Evolutionary conservation across 2,113 vertebrate genomes (phyloP), one percentile per base, ranked within the genome.

Genomic region (Gopherus evgoodei): DNA sequence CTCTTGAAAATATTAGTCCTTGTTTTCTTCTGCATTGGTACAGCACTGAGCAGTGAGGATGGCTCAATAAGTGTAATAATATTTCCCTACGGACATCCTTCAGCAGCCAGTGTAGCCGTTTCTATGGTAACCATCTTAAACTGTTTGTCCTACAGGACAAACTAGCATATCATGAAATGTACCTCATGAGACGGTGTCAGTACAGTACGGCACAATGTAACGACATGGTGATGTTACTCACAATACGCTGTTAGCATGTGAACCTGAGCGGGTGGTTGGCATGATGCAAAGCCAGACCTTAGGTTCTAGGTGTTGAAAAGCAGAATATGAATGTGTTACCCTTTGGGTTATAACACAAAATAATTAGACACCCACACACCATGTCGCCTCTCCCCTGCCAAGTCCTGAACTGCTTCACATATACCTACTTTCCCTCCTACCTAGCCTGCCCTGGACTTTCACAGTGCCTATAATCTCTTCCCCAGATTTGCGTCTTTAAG

Each of bases 191-290:
- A 5, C 38, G 14, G 5, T 9, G 27, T 19, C 38, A 25, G 31
- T n/a, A n/a, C 1, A 1, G 31, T 49, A 3, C 5, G 38, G 42
- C 9, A 49, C 12, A 54, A 16, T 7, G 12, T 25, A 47, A 25
- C 1, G 49, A 3, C 2, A 0, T 2, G 14, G 42, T n/a, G 38
- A 42, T 6, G 62, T 5, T 52, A 0, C 13, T 84, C 83, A 27
- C 3, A 35, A 72, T 75, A 82, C 16, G 1, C 1, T 3, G 21
- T 57, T 16, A 8, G 29, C 49, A 42, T 2, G 21, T 17, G 59
- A 53, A 5, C 25, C 42, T 17, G 54, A 42, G 50, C 83, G 44
- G 52, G 44, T 11, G 25, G 53, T 86, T 54, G 49, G 59, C 11
- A 2, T 19, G 5, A 75, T 3, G 24, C 57, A n/a, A 49, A 86